phyloP scores from a whole-genome alignment of 2,797 vertebrate genomes.

The Gallinago solitaria region DNA sequence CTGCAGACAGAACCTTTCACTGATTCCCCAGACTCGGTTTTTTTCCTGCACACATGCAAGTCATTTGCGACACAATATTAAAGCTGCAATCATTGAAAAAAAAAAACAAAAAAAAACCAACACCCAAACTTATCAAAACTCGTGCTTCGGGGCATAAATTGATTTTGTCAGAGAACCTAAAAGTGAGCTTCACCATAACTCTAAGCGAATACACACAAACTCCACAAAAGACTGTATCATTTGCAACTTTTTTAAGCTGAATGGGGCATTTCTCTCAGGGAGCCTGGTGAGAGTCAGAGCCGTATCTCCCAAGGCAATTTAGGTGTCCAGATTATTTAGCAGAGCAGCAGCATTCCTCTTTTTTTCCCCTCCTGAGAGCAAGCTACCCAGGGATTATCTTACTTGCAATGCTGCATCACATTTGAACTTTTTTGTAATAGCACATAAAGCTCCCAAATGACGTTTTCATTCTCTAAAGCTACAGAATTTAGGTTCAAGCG shows the following conservation, averaged over 20 bases:
- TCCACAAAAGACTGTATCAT: neutral
- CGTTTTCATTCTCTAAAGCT: neutral
- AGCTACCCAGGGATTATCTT: neutral
- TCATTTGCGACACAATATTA: slow-evolving; percentile 43
- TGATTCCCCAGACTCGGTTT: slow-evolving; percentile 17
- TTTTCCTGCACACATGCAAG: slow-evolving; percentile 51
- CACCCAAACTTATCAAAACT: neutral
- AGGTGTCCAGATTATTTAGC: neutral
- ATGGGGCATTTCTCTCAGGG: neutral
- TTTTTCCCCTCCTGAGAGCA: neutral
- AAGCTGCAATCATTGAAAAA: neutral
- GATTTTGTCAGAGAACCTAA: neutral
- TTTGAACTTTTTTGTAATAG: neutral
- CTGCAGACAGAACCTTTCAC: slow-evolving; percentile 10
- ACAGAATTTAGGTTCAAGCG: neutral
- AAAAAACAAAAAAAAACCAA: neutral
- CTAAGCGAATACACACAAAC: neutral
- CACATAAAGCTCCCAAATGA: neutral
- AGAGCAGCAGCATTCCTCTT: neutral
- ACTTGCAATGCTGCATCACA: neutral
- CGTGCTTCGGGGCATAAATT: neutral
- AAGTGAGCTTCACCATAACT: neutral
- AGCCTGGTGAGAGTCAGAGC: neutral
- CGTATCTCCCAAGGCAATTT: neutral
- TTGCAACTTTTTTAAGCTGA: neutral